Base-by-base conservation (phyloP, 2,113 vertebrate species). In the Pachypanchax playfairii region DNA sequence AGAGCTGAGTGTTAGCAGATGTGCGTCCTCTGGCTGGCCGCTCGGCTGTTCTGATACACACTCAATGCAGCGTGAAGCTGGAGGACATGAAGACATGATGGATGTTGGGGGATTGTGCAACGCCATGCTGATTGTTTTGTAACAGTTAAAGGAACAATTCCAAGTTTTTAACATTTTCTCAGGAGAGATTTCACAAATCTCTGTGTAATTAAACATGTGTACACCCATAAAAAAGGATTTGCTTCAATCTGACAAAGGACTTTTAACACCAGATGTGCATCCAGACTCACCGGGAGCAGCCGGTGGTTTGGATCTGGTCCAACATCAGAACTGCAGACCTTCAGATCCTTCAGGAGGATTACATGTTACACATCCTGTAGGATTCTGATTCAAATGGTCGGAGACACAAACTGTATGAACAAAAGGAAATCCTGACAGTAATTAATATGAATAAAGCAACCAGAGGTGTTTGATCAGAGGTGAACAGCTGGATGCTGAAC, bases 1-100 rank as follows among this genome's bases (percentile, higher is more conserved):
- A 10, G 52, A 12, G 28, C 28, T 68, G 65, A 59, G n/a, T 41
- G 26, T 17, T 57, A 33, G 47, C 53, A 49, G 65, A 58, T 57
- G 65, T 9, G 35, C 17, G 38, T 68, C n/a, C 38, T 59, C 55
- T 59, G 55, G 38, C 38, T 36, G 21, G 28, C 29, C 26, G 7
- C 43, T 49, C 65, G 22, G 53, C 48, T 38, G 21, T 31, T 49
- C 10, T 14, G 21, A 25, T 36, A 25, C 42, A 47, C 10, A 20
- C 26, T 43, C 29, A 24, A 21, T 67, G 36, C 44, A 11, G 53
- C 36, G 20, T 57, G 53, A 58, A 57, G 29, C 53, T 41, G 15
- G 1, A 41, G 44, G 54, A 66, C 24, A 28, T 15, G 46, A 17
- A 51, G 46, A 51, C 36, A 3, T 49, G 46, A 42, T 42, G 44